phyloP scores from a whole-genome alignment of 2,113 vertebrate species.

The Vombatus ursinus region DNA sequence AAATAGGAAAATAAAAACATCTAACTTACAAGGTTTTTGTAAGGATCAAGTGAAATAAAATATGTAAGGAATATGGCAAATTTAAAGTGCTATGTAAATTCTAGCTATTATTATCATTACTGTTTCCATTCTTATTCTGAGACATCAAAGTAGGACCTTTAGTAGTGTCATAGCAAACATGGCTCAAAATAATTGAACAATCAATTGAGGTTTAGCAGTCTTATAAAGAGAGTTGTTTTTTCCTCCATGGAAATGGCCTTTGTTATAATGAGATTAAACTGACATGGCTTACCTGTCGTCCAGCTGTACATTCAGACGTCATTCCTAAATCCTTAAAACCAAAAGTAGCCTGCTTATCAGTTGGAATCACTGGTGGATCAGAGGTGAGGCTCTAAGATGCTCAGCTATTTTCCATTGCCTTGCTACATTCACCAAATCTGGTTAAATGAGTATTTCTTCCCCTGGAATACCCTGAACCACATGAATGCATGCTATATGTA shows the following conservation, averaged over 20 bases:
- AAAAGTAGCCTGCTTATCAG: not conserved
- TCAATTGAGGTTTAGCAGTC: not conserved
- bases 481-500: not conserved
- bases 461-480: not conserved
- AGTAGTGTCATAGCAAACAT: not conserved
- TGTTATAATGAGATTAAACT: not conserved
- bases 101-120: not conserved
- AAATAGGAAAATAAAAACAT: not conserved
- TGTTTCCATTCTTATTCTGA: not conserved
- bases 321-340: constrained; percentile 10
- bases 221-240: not conserved
- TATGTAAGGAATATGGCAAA: not conserved
- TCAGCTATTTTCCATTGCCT: not conserved
- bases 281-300: constrained; percentile 8
- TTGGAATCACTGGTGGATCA: not conserved
- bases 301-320: not conserved
- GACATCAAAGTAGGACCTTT: constrained; percentile 1
- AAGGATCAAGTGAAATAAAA: not conserved
- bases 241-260: not conserved
- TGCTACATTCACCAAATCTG: not conserved
- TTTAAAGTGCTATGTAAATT: not conserved
- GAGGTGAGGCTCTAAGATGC: not conserved
- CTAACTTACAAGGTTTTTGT: not conserved
- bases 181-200: not conserved
- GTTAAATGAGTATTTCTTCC: constrained; percentile 29